Evolutionary conservation across 2,888 invertebrate species (phyloP).

Genomic region (Scaptomyza tumidula): DNA sequence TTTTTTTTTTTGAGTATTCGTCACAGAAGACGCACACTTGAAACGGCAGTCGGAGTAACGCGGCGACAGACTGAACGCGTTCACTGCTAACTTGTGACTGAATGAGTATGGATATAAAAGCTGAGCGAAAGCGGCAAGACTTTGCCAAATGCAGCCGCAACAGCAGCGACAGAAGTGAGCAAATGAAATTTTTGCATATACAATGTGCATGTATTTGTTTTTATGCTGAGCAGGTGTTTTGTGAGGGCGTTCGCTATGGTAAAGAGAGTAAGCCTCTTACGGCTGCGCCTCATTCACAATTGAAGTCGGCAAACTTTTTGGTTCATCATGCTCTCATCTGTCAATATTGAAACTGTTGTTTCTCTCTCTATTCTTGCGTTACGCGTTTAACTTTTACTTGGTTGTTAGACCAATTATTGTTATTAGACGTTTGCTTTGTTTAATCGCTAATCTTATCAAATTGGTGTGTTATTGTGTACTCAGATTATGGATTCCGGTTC

Average conservation of each 20-base stretch:
- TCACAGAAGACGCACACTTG: constrained; percentile 25
- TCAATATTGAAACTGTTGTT: constrained; percentile 21
- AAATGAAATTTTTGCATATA: constrained; percentile 40
- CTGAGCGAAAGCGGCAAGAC: constrained; percentile 17
- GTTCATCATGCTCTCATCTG: constrained; percentile 27
- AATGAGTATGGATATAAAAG: constrained; percentile 34
- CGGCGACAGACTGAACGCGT: constrained; percentile 40
- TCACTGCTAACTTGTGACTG: constrained; percentile 49
- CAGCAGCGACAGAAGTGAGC: constrained; percentile 7
- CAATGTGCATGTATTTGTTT: neutral
- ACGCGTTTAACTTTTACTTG: constrained; percentile 35
- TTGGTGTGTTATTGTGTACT: constrained; percentile 31
- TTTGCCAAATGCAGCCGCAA: constrained; percentile 29
- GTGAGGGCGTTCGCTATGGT: constrained; percentile 1
- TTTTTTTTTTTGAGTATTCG: constrained; percentile 25
- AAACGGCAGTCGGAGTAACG: constrained; percentile 2
- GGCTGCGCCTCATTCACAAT: constrained; percentile 39
- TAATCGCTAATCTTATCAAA: constrained; percentile 61
- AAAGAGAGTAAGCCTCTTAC: constrained; percentile 25
- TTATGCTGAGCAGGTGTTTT: constrained; percentile 36
- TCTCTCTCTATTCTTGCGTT: constrained; percentile 3
- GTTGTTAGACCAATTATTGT: constrained; percentile 11
- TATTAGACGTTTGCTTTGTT: constrained; percentile 21
- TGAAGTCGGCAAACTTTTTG: constrained; percentile 20
- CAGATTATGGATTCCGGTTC: constrained; percentile 17